Percentiles rank a stretch among this genome's conserved stretches.
Conservation (phyloP, 2,113 vertebrate species). For the Cyphomyrus discorhynchus region DNA sequence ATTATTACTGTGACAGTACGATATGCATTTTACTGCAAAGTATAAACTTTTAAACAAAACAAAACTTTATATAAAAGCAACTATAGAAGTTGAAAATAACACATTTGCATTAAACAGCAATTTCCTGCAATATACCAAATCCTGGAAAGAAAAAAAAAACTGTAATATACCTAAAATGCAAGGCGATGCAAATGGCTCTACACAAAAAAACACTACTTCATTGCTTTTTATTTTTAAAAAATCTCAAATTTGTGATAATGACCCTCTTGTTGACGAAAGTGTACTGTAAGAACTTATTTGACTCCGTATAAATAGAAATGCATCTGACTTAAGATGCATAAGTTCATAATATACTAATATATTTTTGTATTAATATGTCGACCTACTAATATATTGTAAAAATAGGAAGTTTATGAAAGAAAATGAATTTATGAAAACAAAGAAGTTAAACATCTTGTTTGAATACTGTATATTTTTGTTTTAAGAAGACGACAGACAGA, state of each 20-base stretch:
- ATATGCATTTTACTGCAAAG: not conserved
- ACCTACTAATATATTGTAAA: not conserved
- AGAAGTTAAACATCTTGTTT: not conserved
- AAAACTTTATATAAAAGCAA: not conserved
- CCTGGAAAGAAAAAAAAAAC: not conserved
- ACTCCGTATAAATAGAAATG: not conserved
- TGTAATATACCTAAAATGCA: not conserved
- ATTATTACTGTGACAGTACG: not conserved
- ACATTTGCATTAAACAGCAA: not conserved
- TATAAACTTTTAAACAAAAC: not conserved
- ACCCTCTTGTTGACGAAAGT: not conserved
- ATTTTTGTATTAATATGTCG: not conserved
- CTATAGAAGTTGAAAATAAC: not conserved
- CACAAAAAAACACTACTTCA: not conserved
- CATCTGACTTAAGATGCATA: not conserved
- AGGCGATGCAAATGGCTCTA: not conserved
- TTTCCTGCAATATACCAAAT: not conserved
- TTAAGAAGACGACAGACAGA: not conserved
- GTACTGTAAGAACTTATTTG: not conserved
- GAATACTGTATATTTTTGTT: not conserved
- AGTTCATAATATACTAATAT: not conserved
- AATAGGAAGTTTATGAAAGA: not conserved
- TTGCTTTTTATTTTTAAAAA: not conserved
- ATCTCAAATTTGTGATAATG: not conserved
- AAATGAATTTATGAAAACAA: not conserved